Percentiles rank a stretch among this genome's conserved stretches.
Evolutionary conservation across 1,140 invertebrate genomes (phyloP).

Genomic region (Campoletis sonorensis): DNA sequence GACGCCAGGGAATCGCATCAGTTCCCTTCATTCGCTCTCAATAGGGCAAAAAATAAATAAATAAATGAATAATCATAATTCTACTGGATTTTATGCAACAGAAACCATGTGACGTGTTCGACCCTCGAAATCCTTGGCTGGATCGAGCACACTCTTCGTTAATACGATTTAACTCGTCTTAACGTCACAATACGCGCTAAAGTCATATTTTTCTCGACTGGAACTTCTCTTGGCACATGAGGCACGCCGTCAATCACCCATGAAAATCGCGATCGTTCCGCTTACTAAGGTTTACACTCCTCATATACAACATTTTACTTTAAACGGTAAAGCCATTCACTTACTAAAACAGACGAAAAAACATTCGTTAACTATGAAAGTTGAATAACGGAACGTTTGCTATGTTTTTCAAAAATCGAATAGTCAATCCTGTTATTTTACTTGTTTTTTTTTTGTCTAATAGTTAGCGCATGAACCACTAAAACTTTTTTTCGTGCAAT

Average conservation of each 20-base stretch:
- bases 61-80: neutral
- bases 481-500: too few relatives aligned
- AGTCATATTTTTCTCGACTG: neutral
- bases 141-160: too few relatives aligned
- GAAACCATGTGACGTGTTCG: neutral
- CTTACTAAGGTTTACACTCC: neutral
- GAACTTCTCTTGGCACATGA: neutral
- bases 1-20: slow-evolving; percentile 1
- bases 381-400: too few relatives aligned
- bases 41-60: neutral
- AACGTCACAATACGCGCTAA: neutral
- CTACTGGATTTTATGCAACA: neutral
- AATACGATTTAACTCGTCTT: neutral
- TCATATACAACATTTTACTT: too few relatives aligned
- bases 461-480: too few relatives aligned
- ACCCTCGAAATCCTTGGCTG: too few relatives aligned
- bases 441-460: too few relatives aligned
- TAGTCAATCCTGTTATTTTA: too few relatives aligned
- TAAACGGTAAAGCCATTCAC: neutral
- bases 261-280: neutral
- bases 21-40: neutral
- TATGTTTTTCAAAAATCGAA: too few relatives aligned
- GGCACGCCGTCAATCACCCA: neutral
- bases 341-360: too few relatives aligned
- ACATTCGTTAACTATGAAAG: too few relatives aligned